A percentile compares a stretch with the other conserved stretches of the same genome.
Conservation (phyloP, 2,797 vertebrate genomes). For the Acipenser transmontanus region DNA sequence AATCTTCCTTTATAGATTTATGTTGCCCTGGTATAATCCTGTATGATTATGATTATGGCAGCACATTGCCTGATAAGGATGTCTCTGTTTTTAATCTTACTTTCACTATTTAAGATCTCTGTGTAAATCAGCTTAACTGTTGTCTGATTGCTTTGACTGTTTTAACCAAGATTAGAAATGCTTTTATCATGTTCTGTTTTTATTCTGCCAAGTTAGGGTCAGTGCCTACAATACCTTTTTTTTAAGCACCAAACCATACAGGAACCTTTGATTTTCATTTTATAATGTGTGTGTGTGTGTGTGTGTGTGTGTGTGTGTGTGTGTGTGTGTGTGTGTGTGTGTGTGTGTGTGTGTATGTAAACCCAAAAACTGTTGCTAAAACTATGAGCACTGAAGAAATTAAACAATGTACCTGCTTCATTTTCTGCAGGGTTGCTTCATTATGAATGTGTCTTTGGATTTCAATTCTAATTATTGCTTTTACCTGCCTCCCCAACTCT, state of each 20-base stretch:
- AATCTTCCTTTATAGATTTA: constrained; percentile 1
- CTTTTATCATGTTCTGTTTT: not conserved
- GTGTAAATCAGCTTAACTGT: not conserved
- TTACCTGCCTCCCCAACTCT: too few species aligned
- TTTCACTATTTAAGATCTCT: not conserved
- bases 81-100: not conserved
- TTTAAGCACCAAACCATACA: too few species aligned
- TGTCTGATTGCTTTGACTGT: not conserved
- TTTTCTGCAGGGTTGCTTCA: too few species aligned
- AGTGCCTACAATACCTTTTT: too few species aligned
- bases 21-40: not conserved
- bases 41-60: not conserved
- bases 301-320: constrained; percentile 21
- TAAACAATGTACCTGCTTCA: too few species aligned
- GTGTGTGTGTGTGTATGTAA: not conserved
- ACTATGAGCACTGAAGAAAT: too few species aligned
- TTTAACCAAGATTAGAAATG: not conserved
- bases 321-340: constrained; percentile 9
- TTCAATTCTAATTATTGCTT: too few species aligned
- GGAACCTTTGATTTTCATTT: constrained; percentile 34
- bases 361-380: too few species aligned
- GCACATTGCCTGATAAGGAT: not conserved
- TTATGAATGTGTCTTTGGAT: too few species aligned
- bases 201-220: not conserved
- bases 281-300: constrained; percentile 42